These are phyloP conservation scores for Chromis chromis DNA, from an alignment of 2,797 vertebrate species.

Conservation along the genomic window DNA sequence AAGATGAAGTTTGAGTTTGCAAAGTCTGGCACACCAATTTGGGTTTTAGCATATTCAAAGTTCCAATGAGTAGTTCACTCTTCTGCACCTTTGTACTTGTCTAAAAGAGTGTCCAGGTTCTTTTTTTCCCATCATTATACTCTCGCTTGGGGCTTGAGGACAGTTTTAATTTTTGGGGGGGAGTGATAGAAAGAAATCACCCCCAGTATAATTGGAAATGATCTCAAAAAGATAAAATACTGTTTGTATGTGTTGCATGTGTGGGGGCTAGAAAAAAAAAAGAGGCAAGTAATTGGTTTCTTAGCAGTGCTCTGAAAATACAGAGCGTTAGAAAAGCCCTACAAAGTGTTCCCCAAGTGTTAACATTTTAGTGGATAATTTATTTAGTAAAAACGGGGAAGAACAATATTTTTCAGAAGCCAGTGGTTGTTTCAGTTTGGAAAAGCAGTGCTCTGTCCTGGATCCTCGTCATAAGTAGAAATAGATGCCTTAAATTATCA, in stretches of 20 bases:
- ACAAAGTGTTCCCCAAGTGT: slow-evolving; percentile 22
- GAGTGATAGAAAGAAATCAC: slow-evolving; percentile 82
- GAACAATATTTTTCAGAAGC: slow-evolving; percentile 18
- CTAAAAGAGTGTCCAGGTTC: slow-evolving; percentile 84
- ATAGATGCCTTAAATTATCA: slow-evolving; percentile 80
- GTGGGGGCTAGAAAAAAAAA: slow-evolving; percentile 20
- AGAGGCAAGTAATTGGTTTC: slow-evolving; percentile 40
- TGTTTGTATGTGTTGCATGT: slow-evolving; percentile 76
- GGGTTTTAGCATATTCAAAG: slow-evolving; percentile 87
- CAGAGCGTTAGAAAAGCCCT: slow-evolving; percentile 2
- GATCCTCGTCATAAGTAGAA: slow-evolving; percentile 62
- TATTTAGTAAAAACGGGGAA: not conserved
- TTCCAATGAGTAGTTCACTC: slow-evolving; percentile 88
- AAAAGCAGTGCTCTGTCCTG: slow-evolving; percentile 41
- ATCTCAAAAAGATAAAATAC: slow-evolving; percentile 62
- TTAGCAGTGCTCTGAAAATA: slow-evolving; percentile 38
- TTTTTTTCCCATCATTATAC: slow-evolving; percentile 60
- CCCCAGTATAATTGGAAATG: slow-evolving; percentile 85
- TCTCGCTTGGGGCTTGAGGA: slow-evolving; percentile 84
- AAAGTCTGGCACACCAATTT: slow-evolving; percentile 70
- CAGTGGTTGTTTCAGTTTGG: slow-evolving; percentile 19
- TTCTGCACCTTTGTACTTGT: slow-evolving; percentile 89
- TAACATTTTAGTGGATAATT: slow-evolving; percentile 33
- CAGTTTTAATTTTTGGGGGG: slow-evolving; percentile 84
- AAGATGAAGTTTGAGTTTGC: slow-evolving; percentile 55